phyloP scores from a whole-genome alignment of 2,888 invertebrate species.

The Drosophila acutilabella region DNA sequence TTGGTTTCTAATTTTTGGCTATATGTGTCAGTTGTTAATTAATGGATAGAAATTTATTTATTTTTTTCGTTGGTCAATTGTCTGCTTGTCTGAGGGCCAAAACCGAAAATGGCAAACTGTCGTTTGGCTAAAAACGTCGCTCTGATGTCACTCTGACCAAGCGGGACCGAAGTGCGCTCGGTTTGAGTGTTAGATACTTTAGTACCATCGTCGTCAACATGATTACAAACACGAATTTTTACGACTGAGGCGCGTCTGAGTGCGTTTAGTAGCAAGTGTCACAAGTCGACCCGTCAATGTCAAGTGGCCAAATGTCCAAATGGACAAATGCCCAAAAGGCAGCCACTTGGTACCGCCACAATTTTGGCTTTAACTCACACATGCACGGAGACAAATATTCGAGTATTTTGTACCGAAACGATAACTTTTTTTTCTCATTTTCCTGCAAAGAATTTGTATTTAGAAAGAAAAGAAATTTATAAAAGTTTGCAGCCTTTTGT shows the following conservation, averaged over 20 bases:
- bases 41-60: constrained; percentile 52
- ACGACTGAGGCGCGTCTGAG: constrained; percentile 40
- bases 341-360: constrained; percentile 34
- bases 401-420: too few relatives aligned
- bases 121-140: constrained; percentile 52
- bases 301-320: constrained; percentile 45
- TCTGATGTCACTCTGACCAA: constrained; percentile 62
- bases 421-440: too few relatives aligned
- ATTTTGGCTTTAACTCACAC: neutral
- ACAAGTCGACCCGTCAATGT: constrained; percentile 52
- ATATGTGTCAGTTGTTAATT: constrained; percentile 66
- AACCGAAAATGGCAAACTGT: constrained; percentile 46
- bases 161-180: constrained; percentile 15
- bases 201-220: constrained; percentile 6
- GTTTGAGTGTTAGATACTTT: constrained; percentile 4
- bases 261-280: constrained; percentile 47
- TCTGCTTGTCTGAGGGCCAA: constrained; percentile 10
- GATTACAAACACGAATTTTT: constrained; percentile 34
- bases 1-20: constrained; percentile 24
- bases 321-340: constrained; percentile 32
- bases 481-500: too few relatives aligned
- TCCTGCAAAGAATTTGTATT: too few relatives aligned
- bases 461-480: too few relatives aligned
- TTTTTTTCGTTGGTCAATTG: constrained; percentile 46
- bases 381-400: too few relatives aligned